Percentiles rank a stretch among this genome's conserved stretches.
Evolutionary conservation across 2,888 invertebrate species (phyloP).

Genomic region (Belgica antarctica): DNA sequence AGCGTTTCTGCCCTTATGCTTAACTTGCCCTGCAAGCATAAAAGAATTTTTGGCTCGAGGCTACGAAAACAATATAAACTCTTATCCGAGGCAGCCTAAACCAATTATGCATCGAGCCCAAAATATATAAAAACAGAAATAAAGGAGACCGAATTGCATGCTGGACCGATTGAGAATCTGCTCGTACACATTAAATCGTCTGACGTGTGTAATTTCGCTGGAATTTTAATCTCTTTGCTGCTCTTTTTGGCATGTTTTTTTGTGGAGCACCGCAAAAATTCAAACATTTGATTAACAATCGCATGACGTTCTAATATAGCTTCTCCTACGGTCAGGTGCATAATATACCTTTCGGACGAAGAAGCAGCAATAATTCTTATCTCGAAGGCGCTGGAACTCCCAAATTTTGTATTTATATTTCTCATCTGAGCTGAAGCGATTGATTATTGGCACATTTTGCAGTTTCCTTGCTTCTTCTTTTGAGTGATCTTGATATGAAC

Average conservation of each 20-base stretch:
- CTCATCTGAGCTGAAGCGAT: conserved; percentile 5
- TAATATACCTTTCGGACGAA: conserved; percentile 38
- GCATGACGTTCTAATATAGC: conserved; percentile 43
- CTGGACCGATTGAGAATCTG: conserved; percentile 20
- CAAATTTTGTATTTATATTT: background rate
- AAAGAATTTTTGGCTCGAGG: conserved; percentile 40
- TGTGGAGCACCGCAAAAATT: conserved; percentile 16
- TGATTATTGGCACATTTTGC: conserved; percentile 31
- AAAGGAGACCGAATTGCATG: conserved; percentile 40
- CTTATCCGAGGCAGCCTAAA: conserved; percentile 26
- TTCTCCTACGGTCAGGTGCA: conserved; percentile 38
- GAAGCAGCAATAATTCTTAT: conserved; percentile 3
- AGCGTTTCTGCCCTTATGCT: conserved; percentile 32
- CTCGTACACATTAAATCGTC: conserved; percentile 39
- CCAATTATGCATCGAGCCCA: conserved; percentile 39
- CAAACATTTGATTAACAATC: conserved; percentile 43
- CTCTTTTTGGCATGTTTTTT: conserved; percentile 26
- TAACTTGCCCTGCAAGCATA: conserved; percentile 34
- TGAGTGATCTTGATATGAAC: background rate
- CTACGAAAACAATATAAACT: conserved; percentile 43
- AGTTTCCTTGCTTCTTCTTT: background rate
- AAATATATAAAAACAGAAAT: conserved; percentile 13
- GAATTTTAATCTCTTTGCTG: conserved; percentile 44
- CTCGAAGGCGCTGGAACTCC: background rate
- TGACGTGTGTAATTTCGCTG: conserved; percentile 44